Conservation (phyloP, 1,140 invertebrate genomes). For the Drosophila paulistorum region DNA sequence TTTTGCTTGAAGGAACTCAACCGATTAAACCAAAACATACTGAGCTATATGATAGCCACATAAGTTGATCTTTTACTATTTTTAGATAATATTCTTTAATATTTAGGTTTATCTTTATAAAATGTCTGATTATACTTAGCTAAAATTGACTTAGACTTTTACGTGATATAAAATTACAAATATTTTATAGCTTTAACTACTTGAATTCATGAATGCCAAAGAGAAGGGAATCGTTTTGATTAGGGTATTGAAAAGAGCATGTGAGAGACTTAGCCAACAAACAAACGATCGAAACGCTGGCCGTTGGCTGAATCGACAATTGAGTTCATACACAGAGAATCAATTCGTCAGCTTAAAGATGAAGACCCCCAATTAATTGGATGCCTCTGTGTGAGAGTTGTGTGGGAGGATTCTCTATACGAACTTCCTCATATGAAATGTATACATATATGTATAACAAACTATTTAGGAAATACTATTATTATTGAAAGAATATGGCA, state of each 20-base stretch:
- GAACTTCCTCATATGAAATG: neutral
- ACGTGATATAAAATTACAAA: no score
- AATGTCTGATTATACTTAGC: no score
- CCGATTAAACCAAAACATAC: no score
- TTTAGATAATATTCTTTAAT: no score
- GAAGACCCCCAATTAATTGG: constrained; percentile 4
- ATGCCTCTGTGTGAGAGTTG: constrained; percentile 1
- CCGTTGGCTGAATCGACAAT: neutral
- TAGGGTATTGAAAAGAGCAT: neutral
- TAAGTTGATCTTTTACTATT: no score
- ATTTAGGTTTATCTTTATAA: no score
- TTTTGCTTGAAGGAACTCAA: neutral
- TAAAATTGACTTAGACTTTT: no score
- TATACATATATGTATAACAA: neutral
- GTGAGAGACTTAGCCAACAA: neutral
- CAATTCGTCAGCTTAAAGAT: constrained; percentile 2
- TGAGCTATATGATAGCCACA: no score
- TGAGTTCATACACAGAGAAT: neutral
- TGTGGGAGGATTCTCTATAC: constrained; percentile 6
- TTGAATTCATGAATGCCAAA: no score
- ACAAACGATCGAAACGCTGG: neutral
- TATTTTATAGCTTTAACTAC: no score
- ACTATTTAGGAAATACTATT: neutral
- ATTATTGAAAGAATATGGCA: no score
- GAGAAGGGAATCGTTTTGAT: neutral